Percentiles rank a stretch among this genome's conserved stretches.
Conservation (phyloP, 2,113 vertebrate species). For the Perca schrenkii region DNA sequence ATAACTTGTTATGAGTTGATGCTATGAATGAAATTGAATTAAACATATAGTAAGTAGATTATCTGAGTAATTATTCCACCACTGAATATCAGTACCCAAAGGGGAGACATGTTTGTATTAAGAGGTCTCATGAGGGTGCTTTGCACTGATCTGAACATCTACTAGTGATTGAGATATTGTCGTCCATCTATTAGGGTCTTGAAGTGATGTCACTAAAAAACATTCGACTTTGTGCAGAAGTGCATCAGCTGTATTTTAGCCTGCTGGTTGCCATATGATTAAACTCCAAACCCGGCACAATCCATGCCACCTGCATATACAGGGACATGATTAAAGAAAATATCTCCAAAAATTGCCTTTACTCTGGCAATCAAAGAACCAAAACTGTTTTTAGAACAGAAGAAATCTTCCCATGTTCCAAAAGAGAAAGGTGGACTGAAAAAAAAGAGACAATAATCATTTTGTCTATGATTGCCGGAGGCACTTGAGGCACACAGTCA, state of each 20-base stretch:
- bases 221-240: not conserved
- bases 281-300: not conserved
- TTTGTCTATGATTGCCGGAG: constrained; percentile 18
- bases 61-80: too few species aligned
- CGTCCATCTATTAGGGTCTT: too few species aligned
- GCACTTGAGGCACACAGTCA: not conserved
- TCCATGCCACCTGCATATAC: not conserved
- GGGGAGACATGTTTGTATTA: too few species aligned
- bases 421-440: constrained; percentile 12
- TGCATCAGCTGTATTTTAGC: not conserved
- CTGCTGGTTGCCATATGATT: not conserved
- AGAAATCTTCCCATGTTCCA: not conserved
- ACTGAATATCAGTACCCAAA: too few species aligned
- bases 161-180: too few species aligned
- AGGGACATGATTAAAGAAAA: not conserved
- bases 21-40: too few species aligned
- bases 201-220: not conserved
- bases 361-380: not conserved
- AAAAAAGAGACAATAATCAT: constrained; percentile 23
- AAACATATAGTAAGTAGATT: too few species aligned
- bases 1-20: too few species aligned
- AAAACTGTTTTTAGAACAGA: not conserved
- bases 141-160: too few species aligned
- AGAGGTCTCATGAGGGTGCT: too few species aligned
- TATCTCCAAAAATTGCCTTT: not conserved